phyloP scores from a whole-genome alignment of 2,113 vertebrate genomes.

The Myotis yumanensis region DNA sequence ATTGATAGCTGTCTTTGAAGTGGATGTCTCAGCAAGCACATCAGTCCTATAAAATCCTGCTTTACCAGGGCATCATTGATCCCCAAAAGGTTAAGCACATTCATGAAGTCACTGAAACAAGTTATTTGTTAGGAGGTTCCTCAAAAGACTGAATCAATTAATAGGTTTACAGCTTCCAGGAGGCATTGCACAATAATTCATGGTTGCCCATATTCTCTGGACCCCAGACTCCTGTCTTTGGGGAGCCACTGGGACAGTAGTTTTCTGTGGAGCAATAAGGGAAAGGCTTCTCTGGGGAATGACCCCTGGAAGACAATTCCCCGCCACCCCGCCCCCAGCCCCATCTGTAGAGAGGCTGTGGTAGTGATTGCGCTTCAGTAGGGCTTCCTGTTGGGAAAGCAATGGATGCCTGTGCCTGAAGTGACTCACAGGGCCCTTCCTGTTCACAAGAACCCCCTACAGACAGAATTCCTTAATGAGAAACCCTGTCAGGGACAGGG shows the following conservation, averaged over 20 bases:
- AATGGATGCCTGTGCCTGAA: accelerated
- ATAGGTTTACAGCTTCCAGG: not conserved
- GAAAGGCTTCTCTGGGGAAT: not conserved
- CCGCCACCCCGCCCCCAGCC: too few species aligned
- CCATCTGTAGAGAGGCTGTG: too few species aligned
- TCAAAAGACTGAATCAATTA: not conserved
- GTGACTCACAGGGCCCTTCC: not conserved
- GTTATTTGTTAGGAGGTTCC: not conserved
- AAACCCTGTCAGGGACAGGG: not conserved
- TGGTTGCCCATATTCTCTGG: not conserved
- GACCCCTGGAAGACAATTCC: too few species aligned
- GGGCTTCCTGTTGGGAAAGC: not conserved
- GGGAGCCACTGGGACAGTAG: too few species aligned
- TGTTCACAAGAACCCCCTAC: too few species aligned
- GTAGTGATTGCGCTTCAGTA: accelerated
- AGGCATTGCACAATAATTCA: accelerated
- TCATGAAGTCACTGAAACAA: not conserved
- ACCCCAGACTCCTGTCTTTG: not conserved
- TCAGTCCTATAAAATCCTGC: not conserved
- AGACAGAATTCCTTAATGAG: too few species aligned
- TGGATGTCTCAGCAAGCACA: not conserved
- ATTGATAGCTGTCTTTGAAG: not conserved
- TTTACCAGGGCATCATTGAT: not conserved
- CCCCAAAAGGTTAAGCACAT: not conserved
- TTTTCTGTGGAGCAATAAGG: not conserved